A percentile compares a stretch with the other conserved stretches of the same genome.
Evolutionary conservation across 2,797 vertebrate species (phyloP).

Genomic region (Eutrigla gurnardus): DNA sequence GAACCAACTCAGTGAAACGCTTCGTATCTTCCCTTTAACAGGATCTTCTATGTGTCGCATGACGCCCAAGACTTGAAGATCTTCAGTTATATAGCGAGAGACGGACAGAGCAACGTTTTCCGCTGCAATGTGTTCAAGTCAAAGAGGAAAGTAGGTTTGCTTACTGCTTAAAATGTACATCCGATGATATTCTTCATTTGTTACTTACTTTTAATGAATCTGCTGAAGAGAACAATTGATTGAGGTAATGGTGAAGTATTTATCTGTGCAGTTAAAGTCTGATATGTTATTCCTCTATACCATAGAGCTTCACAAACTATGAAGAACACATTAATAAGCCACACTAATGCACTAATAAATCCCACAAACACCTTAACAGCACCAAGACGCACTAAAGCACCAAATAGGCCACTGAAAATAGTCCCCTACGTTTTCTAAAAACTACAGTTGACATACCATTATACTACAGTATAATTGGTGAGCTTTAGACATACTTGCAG

Average conservation of each 20-base stretch:
- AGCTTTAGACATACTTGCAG: not conserved
- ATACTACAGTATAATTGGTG: not conserved
- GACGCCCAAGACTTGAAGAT: constrained; percentile 99
- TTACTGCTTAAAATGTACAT: not conserved
- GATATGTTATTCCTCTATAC: not conserved
- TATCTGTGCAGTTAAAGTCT: not conserved
- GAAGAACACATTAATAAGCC: not conserved
- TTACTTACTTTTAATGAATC: not conserved
- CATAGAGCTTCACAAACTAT: not conserved
- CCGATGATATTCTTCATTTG: not conserved
- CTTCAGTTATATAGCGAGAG: constrained; percentile 98
- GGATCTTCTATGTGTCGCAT: constrained; percentile 98
- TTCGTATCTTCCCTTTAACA: constrained; percentile 59
- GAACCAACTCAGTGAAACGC: not conserved
- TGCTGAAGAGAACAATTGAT: not conserved
- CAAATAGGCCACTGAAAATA: not conserved
- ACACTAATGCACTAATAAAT: not conserved
- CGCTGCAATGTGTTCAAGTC: constrained; percentile 99
- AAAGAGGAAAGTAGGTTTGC: constrained; percentile 92
- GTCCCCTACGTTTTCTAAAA: not conserved
- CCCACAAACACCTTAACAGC: not conserved
- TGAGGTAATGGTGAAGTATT: not conserved
- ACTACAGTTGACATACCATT: not conserved
- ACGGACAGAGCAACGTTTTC: constrained; percentile 94
- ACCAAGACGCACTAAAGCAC: not conserved